Percentiles rank a stretch among this genome's conserved stretches.
Evolutionary conservation across 2,113 vertebrate species (phyloP).

Genomic region (Callorhinus ursinus): DNA sequence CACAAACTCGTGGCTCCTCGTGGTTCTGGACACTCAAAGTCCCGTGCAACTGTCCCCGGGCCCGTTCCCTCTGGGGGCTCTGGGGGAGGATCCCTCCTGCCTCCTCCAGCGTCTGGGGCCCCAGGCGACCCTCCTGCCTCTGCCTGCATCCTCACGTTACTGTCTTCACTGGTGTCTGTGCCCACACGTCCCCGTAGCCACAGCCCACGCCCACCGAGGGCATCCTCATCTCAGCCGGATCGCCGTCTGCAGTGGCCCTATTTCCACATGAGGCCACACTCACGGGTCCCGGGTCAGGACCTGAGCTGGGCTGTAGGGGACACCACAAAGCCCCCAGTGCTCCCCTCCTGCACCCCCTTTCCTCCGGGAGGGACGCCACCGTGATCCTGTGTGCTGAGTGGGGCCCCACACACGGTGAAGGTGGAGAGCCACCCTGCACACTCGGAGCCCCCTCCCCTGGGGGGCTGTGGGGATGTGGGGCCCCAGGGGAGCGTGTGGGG

Average conservation of each 20-base stretch:
- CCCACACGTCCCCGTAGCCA: background rate
- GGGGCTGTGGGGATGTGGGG: background rate
- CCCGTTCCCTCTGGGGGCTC: rapidly evolving
- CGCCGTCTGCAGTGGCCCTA: rapidly evolving
- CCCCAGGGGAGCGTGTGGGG: no score
- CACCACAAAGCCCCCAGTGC: rapidly evolving
- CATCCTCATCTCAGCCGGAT: rapidly evolving
- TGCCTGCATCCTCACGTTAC: rapidly evolving
- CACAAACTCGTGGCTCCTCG: rapidly evolving
- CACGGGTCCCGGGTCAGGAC: rapidly evolving
- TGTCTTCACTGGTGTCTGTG: rapidly evolving
- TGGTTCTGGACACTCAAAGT: background rate
- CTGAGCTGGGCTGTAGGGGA: background rate
- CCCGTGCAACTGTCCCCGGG: rapidly evolving
- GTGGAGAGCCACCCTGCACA: no score
- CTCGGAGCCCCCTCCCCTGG: no score
- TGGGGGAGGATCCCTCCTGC: background rate
- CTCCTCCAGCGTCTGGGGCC: background rate
- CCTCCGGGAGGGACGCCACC: background rate
- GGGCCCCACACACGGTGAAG: background rate
- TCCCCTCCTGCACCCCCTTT: rapidly evolving
- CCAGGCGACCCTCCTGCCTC: no score
- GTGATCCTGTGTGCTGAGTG: no score
- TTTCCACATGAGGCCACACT: rapidly evolving
- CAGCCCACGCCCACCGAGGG: rapidly evolving